Evolutionary conservation across 2,888 invertebrate species (phyloP).

Genomic region (Muscina levida): DNA sequence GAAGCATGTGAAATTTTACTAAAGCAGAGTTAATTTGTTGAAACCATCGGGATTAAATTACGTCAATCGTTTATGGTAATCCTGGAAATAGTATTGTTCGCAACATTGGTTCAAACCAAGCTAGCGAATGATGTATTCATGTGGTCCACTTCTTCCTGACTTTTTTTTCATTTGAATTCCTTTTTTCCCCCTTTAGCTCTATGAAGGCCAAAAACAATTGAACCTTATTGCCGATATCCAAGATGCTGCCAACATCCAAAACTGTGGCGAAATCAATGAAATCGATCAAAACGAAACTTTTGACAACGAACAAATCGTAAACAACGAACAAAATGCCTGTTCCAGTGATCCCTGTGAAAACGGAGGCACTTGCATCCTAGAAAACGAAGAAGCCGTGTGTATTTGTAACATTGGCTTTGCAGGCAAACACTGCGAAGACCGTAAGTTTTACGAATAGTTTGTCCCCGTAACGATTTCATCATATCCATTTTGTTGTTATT

Average conservation of each 20-base stretch:
- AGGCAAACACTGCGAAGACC: constrained; percentile 89
- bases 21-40: no score
- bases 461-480: neutral
- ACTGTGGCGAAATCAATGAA: constrained; percentile 79
- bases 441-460: constrained; percentile 70
- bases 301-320: constrained; percentile 69
- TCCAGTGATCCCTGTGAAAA: constrained; percentile 88
- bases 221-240: constrained; percentile 87
- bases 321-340: constrained; percentile 81
- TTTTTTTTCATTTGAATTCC: neutral
- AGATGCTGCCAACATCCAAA: constrained; percentile 88
- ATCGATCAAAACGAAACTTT: constrained; percentile 71
- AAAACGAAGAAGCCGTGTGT: constrained; percentile 85
- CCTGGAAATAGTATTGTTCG: no score
- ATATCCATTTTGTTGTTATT: neutral
- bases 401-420: constrained; percentile 89
- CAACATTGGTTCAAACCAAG: no score
- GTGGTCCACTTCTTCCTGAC: no score
- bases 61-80: no score
- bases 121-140: no score
- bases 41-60: no score
- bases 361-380: constrained; percentile 86
- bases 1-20: no score
- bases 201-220: constrained; percentile 84
- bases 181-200: constrained; percentile 66